Conservation (phyloP, 2,113 vertebrate genomes). For the Oxyura jamaicensis region DNA sequence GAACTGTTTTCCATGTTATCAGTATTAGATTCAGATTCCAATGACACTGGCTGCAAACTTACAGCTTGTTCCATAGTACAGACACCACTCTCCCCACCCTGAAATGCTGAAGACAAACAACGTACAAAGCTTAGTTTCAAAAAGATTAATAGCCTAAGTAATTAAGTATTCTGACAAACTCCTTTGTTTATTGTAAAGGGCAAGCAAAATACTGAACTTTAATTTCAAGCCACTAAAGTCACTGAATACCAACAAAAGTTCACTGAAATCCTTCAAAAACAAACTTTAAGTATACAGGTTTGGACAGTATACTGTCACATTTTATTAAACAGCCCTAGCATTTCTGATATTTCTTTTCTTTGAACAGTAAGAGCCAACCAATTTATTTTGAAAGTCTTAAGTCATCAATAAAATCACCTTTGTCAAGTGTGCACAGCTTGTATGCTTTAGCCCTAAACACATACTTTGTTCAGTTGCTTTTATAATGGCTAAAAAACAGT, state of each 20-base stretch:
- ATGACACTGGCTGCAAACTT: slow-evolving; percentile 75
- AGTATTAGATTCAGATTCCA: slow-evolving; percentile 80
- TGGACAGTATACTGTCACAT: not conserved
- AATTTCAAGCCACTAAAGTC: not conserved
- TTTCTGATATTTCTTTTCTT: not conserved
- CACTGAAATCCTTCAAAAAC: not conserved
- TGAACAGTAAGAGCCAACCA: not conserved
- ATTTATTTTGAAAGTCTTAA: not conserved
- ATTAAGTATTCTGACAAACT: not conserved
- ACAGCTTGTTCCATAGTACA: slow-evolving; percentile 82
- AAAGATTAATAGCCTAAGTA: not conserved
- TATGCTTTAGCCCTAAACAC: not conserved
- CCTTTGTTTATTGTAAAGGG: not conserved
- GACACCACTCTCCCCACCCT: slow-evolving; percentile 69
- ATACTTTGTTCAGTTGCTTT: not conserved
- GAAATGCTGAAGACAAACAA: slow-evolving; percentile 77
- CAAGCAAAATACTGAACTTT: not conserved
- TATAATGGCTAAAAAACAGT: not conserved
- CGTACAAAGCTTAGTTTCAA: not conserved
- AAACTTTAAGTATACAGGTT: not conserved
- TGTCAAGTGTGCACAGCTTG: not conserved
- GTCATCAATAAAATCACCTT: too few species aligned
- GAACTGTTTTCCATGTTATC: slow-evolving; percentile 82
- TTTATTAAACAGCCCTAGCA: not conserved
- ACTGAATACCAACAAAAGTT: not conserved